These are phyloP conservation scores for Hyperoplus lanceolatus DNA, from an alignment of 2,797 vertebrate genomes.

Conservation along the genomic window DNA sequence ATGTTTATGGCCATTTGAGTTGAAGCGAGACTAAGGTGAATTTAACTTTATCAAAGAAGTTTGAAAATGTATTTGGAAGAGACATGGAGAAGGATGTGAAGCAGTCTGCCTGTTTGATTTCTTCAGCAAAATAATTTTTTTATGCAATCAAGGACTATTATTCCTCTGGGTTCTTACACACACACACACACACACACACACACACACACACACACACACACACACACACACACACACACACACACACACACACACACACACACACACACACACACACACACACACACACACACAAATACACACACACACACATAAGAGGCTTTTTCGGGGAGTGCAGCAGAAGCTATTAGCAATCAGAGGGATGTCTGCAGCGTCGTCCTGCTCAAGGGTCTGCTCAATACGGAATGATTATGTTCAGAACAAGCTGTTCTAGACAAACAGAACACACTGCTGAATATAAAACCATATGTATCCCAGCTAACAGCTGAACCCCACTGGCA, in stretches of 20 bases:
- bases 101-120: constrained; percentile 13
- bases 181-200: constrained; percentile 1
- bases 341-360: constrained; percentile 51
- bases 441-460: neutral
- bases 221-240: neutral
- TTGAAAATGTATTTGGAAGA: too few species aligned
- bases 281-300: neutral
- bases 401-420: constrained; percentile 20
- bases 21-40: neutral
- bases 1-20: neutral
- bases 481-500: neutral
- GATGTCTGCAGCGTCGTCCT: constrained; percentile 43
- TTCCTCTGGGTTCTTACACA: neutral
- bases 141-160: constrained; percentile 23
- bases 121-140: neutral
- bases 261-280: neutral
- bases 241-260: neutral
- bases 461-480: neutral
- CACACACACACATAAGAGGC: constrained; percentile 1
- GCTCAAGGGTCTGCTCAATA: constrained; percentile 27
- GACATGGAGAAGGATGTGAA: neutral
- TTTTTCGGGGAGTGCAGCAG: constrained; percentile 2
- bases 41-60: neutral
- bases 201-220: constrained; percentile 6
- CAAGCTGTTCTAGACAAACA: constrained; percentile 15